Conservation (phyloP, 1,140 invertebrate species). For the Dinothrombium tinctorium region DNA sequence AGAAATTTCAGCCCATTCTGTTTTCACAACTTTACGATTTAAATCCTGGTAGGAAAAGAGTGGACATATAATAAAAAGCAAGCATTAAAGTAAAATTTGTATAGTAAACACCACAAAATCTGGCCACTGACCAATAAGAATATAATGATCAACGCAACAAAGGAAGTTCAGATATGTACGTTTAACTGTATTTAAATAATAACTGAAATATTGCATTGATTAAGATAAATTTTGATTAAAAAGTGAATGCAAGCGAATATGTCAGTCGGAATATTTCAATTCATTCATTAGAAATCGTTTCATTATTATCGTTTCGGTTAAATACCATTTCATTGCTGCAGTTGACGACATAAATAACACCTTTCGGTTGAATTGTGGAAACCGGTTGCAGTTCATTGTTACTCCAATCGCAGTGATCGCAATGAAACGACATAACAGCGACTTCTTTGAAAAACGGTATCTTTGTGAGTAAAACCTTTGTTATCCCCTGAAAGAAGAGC, state of each 20-base stretch:
- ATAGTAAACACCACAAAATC: background rate
- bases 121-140: background rate
- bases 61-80: no score
- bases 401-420: constrained; percentile 57
- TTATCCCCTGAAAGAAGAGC: constrained; percentile 47
- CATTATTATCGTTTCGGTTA: no score
- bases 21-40: constrained; percentile 76
- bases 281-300: no score
- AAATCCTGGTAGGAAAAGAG: constrained; percentile 40
- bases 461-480: constrained; percentile 62
- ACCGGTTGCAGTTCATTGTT: constrained; percentile 86
- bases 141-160: background rate
- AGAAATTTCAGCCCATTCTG: constrained; percentile 52
- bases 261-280: no score
- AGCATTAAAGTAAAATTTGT: constrained; percentile 4
- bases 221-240: no score
- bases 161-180: background rate
- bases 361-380: constrained; percentile 46
- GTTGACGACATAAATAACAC: constrained; percentile 20
- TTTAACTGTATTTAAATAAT: no score
- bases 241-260: no score
- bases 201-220: no score
- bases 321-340: constrained; percentile 18
- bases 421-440: constrained; percentile 80
- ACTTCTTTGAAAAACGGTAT: constrained; percentile 94